phyloP scores from a whole-genome alignment of 2,888 invertebrate genomes.

The Serripes groenlandicus region DNA sequence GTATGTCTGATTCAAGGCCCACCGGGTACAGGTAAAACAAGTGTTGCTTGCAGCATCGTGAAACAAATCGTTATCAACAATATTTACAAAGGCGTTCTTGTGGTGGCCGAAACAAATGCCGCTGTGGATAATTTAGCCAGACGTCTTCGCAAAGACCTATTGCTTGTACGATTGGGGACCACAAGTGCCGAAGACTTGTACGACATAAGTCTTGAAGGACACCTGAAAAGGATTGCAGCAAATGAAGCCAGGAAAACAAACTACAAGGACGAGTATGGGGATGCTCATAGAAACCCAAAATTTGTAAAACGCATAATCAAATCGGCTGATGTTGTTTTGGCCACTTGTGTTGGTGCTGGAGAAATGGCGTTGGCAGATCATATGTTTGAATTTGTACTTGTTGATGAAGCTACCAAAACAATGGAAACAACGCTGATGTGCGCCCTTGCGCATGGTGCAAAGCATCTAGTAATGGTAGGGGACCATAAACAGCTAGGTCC shows the following conservation, averaged over 20 bases:
- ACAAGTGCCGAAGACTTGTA: constrained; percentile 40
- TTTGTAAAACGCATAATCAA: constrained; percentile 41
- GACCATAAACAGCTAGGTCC: constrained; percentile 61
- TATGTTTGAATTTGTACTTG: constrained; percentile 57
- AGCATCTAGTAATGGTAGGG: constrained; percentile 60
- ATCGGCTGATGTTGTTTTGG: constrained; percentile 38
- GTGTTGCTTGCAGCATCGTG: constrained; percentile 48
- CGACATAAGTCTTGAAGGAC: constrained; percentile 53
- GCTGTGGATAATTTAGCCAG: constrained; percentile 58
- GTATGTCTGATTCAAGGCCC: constrained; percentile 58
- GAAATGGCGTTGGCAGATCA: constrained; percentile 27
- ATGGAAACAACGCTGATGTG: constrained; percentile 57
- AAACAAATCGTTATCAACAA: constrained; percentile 6
- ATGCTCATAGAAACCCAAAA: constrained; percentile 31
- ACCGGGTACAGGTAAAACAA: constrained; percentile 64
- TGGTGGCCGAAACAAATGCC: constrained; percentile 63
- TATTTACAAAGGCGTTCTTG: constrained; percentile 32
- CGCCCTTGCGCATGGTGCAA: constrained; percentile 47
- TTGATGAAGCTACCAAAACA: constrained; percentile 62
- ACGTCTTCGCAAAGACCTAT: constrained; percentile 35
- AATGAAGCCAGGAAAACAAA: constrained; percentile 34
- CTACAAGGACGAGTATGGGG: constrained; percentile 33
- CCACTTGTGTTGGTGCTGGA: constrained; percentile 59
- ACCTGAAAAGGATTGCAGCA: constrained; percentile 33
- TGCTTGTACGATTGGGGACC: constrained; percentile 44